Base-by-base conservation (phyloP, 2,113 vertebrate species). In the Vicugna pacos region DNA sequence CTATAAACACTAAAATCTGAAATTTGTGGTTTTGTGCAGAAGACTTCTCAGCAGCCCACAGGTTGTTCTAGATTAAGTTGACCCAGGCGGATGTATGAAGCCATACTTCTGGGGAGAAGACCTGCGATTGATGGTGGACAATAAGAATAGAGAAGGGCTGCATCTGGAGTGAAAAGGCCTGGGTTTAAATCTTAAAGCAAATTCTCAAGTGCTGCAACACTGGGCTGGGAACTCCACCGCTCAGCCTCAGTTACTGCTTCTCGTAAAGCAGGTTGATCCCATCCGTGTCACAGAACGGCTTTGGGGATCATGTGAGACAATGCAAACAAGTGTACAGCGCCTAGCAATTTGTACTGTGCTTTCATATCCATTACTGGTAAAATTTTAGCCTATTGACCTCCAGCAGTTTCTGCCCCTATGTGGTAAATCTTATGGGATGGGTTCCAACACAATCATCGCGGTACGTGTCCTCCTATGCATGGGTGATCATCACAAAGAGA, bases 331-430 rank as follows among this genome's bases (percentile, higher is more conserved):
- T 30, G 1, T 6, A 70, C 4, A 48, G 32, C 54, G 32, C 28
- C 60, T 20, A 38, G 35, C 60, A 95, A 89, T 65, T 96, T 95
- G 89, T 65, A 84, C 93, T 89, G 28, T 85, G 77, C 81, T 96
- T 82, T 86, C 82, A 69, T 30, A 20, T 58, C 16, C 28, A 82
- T 50, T 93, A 58, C 88, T 91, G 56, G 32, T 70, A 56, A 79
- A 93, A 87, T 87, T 48, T 79, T 58, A 95, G 89, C 89, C 69
- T 46, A 17, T 1, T 93, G 89, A 87, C 73, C 28, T 92, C 62
- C 15, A 89, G 81, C 60, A 93, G 89, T 92, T 95, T 97, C 85
- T 89, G 38, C 73, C 16, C 42, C 79, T 86, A 20, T 15, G 42
- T 46, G 16, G 46, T 87, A 95, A 91, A 62, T 93, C 91, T 94